phyloP scores from a whole-genome alignment of 2,888 invertebrate species.

The Pharmacophagus antenor region DNA sequence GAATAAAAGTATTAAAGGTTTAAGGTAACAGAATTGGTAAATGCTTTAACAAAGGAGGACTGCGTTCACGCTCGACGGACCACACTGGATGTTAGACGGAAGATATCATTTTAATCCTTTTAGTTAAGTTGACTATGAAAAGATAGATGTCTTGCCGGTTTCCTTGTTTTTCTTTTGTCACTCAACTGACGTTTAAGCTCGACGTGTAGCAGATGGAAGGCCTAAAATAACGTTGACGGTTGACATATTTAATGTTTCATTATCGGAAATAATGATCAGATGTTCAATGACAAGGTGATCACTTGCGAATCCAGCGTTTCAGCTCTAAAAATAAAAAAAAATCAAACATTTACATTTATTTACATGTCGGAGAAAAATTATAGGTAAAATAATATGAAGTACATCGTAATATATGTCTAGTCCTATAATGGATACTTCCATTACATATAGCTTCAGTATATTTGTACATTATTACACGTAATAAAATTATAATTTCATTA shows the following conservation, averaged over 20 bases:
- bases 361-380: not conserved
- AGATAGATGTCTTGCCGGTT: conserved; percentile 71
- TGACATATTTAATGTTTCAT: conserved; percentile 1
- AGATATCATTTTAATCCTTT: conserved; percentile 81
- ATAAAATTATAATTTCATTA: not conserved
- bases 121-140: conserved; percentile 80
- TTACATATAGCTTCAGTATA: conserved; percentile 2
- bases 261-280: not conserved
- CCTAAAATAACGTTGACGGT: conserved; percentile 17
- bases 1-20: conserved; percentile 79
- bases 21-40: conserved; percentile 73
- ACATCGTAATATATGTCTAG: too few relatives aligned
- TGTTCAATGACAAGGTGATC: not conserved
- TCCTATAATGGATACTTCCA: too few relatives aligned
- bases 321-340: not conserved
- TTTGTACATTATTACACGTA: not conserved
- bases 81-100: conserved; percentile 78
- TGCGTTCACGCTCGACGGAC: conserved; percentile 74
- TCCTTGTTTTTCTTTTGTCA: conserved; percentile 66
- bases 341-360: not conserved
- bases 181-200: conserved; percentile 53
- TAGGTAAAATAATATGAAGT: not conserved
- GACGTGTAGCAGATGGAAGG: conserved; percentile 49
- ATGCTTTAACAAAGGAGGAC: conserved; percentile 65
- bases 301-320: not conserved